Percentiles rank a stretch among this genome's conserved stretches.
Conservation (phyloP, 2,113 vertebrate species). For the Labeo rohita region DNA sequence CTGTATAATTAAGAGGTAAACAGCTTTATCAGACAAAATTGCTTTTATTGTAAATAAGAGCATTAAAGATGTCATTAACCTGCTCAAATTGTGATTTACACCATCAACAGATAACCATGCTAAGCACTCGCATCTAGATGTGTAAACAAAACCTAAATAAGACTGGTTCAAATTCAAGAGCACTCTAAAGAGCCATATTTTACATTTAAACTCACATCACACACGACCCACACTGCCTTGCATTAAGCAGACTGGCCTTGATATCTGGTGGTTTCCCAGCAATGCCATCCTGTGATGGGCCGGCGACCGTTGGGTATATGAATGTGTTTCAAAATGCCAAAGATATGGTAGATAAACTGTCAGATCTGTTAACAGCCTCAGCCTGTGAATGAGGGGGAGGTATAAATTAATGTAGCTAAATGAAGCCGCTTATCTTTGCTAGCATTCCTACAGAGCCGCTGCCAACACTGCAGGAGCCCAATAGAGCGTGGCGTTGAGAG, state of each 20-base stretch:
- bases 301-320: background rate
- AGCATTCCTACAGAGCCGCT: slow-evolving; percentile 51
- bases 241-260: background rate
- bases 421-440: slow-evolving; percentile 62
- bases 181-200: background rate
- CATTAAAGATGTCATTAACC: background rate
- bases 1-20: background rate
- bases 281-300: slow-evolving; percentile 6
- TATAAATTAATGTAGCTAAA: slow-evolving; percentile 58
- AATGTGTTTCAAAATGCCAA: slow-evolving; percentile 56
- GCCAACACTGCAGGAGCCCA: slow-evolving; percentile 51
- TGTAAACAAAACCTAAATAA: background rate
- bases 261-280: slow-evolving; percentile 49
- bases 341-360: slow-evolving; percentile 44
- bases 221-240: background rate
- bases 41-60: background rate
- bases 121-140: background rate
- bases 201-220: background rate
- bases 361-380: slow-evolving; percentile 57
- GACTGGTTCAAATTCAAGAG: background rate
- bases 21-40: background rate
- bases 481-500: slow-evolving; percentile 45
- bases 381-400: slow-evolving; percentile 47
- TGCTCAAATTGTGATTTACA: background rate
- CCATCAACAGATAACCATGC: background rate